Conservation (phyloP, 1,140 invertebrate genomes). For the Pachypsylla venusta region DNA sequence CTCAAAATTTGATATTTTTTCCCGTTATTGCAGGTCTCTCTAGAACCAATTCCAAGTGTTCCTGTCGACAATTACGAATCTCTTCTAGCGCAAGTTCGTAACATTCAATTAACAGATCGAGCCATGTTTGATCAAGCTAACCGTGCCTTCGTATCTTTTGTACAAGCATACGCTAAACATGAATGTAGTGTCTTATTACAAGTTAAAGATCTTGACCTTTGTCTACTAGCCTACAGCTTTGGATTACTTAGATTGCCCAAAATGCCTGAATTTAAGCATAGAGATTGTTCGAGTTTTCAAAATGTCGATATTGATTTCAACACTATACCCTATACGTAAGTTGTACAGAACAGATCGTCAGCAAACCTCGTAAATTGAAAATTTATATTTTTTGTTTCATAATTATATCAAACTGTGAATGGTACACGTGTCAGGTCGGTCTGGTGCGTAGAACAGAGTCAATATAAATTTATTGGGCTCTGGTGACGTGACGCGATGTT, state of each 20-base stretch:
- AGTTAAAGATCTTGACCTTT: slow-evolving; percentile 79
- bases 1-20: no score
- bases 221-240: slow-evolving; percentile 70
- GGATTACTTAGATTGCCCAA: slow-evolving; percentile 77
- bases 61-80: slow-evolving; percentile 14
- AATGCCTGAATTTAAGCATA: slow-evolving; percentile 84
- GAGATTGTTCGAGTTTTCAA: slow-evolving; percentile 47
- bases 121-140: slow-evolving; percentile 75
- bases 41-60: slow-evolving; percentile 18
- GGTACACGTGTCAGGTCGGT: no score
- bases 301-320: slow-evolving; percentile 54
- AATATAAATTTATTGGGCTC: no score
- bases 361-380: no score
- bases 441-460: no score
- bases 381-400: slow-evolving; percentile 22
- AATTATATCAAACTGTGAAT: neutral
- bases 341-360: no score
- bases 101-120: slow-evolving; percentile 50
- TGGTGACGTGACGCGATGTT: no score
- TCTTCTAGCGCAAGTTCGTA: slow-evolving; percentile 36
- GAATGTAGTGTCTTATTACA: slow-evolving; percentile 82
- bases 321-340: slow-evolving; percentile 52
- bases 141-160: slow-evolving; percentile 87
- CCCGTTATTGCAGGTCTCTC: slow-evolving; percentile 19
- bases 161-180: slow-evolving; percentile 88